A percentile compares a stretch with the other conserved stretches of the same genome.
Evolutionary conservation across 2,888 invertebrate species (phyloP).

Genomic region (Hofmannophila pseudospretella): DNA sequence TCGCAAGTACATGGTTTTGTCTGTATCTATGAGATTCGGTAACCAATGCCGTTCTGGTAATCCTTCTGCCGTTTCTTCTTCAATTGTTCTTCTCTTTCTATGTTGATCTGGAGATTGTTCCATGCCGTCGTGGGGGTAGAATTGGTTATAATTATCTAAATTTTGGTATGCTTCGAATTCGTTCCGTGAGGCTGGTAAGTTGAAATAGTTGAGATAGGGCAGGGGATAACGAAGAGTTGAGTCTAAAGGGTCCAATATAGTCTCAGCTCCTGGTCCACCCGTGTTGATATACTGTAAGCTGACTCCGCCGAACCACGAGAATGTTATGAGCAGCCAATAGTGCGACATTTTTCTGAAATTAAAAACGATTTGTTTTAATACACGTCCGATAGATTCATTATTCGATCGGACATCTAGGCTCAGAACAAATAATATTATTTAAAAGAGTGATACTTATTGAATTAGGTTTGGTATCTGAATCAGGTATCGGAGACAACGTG

Average conservation of each 20-base stretch:
- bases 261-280: slow-evolving; percentile 33
- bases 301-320: slow-evolving; percentile 55
- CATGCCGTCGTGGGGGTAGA: slow-evolving; percentile 21
- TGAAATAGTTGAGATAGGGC: slow-evolving; percentile 43
- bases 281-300: slow-evolving; percentile 60
- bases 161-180: slow-evolving; percentile 28
- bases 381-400: too few relatives aligned
- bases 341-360: slow-evolving; percentile 61
- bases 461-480: too few relatives aligned
- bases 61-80: slow-evolving; percentile 26
- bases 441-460: too few relatives aligned
- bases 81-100: slow-evolving; percentile 29
- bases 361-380: not conserved
- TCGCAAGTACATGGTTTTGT: slow-evolving; percentile 36
- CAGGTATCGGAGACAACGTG: too few relatives aligned
- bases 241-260: slow-evolving; percentile 35
- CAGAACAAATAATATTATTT: too few relatives aligned
- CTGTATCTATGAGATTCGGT: slow-evolving; percentile 40
- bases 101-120: slow-evolving; percentile 17
- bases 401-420: too few relatives aligned
- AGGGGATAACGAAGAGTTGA: slow-evolving; percentile 33
- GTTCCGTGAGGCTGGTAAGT: slow-evolving; percentile 26
- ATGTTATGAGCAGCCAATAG: slow-evolving; percentile 55
- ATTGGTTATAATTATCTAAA: slow-evolving; percentile 23
- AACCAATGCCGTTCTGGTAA: slow-evolving; percentile 33